Percentiles rank a stretch among this genome's conserved stretches.
Evolutionary conservation across 2,888 invertebrate genomes (phyloP).

Genomic region (Anaspis maculata): DNA sequence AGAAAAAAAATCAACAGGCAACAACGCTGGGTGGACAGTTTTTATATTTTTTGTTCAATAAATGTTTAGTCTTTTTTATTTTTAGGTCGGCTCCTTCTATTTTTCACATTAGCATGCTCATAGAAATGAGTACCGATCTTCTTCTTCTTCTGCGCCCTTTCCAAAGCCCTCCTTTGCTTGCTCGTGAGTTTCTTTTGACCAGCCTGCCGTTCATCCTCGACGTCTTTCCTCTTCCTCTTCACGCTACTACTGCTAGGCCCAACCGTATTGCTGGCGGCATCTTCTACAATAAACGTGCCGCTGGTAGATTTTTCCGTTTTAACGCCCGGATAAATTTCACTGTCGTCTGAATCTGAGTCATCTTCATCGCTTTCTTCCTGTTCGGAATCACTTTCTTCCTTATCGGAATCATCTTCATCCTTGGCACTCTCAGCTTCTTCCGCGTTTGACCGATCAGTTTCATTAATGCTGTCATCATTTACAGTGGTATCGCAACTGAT

Average conservation of each 20-base stretch:
- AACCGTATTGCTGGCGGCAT: slow-evolving; percentile 21
- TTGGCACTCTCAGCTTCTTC: too few species aligned
- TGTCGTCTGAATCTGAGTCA: slow-evolving; percentile 44
- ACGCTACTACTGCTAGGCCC: not conserved
- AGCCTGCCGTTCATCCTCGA: slow-evolving; percentile 19
- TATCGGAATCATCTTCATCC: slow-evolving; percentile 38
- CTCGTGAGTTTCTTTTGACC: slow-evolving; percentile 56
- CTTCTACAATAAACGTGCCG: slow-evolving; percentile 45
- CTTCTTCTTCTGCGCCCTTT: slow-evolving; percentile 66
- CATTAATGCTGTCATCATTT: slow-evolving; percentile 37
- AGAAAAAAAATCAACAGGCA: too few species aligned
- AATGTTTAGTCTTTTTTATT: too few species aligned
- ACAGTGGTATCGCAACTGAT: slow-evolving; percentile 41
- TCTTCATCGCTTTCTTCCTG: slow-evolving; percentile 8
- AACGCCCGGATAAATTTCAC: slow-evolving; percentile 61
- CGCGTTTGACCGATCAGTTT: too few species aligned
- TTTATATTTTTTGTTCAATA: too few species aligned
- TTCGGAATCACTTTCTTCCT: slow-evolving; percentile 21
- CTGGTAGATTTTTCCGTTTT: slow-evolving; percentile 48
- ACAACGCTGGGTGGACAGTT: too few species aligned
- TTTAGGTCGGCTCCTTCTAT: slow-evolving; percentile 69
- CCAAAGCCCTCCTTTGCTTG: slow-evolving; percentile 66
- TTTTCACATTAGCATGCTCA: slow-evolving; percentile 82
- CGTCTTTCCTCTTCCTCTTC: slow-evolving; percentile 20
- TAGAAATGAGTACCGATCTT: slow-evolving; percentile 86